Evolutionary conservation across 2,888 invertebrate species (phyloP), one percentile per base, ranked within the genome.

Genomic region (Pyrgus malvae): DNA sequence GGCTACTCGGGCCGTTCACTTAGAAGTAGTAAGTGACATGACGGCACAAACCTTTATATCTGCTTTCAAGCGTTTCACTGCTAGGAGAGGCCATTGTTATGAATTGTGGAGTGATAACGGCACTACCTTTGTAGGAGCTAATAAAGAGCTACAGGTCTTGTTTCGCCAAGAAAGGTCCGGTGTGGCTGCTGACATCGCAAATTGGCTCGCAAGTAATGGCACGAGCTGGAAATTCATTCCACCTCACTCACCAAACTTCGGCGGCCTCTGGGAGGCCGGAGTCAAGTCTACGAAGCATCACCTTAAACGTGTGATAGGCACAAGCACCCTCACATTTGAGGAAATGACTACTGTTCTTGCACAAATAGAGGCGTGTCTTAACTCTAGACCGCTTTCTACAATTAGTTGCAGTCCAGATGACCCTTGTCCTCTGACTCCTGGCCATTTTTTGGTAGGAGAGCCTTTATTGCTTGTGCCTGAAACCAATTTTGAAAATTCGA

Each of bases 241-340:
- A 21, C 61, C 65, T 11, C 56, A 49, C 5, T 46, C 55, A 12
- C 63, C 61, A 11, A 60, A 61, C 33, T 63, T 61, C 38, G 63
- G 62, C 1, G 62, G 63, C n/a, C 23, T 65, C 1, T 67, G 64
- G 67, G 67, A 67, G 41, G 58, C 63, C 5, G 63, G 59, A 4
- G 53, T 66, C 1, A 57, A 48, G 9, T 61, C 51, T 8, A 37
- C 48, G 0, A 63, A 63, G 21, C 16, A 35, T 19, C 64, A 62
- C 19, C 14, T 58, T 1, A 51, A 38, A 17, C 35, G 59, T 11
- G 31, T 57, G 0, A 55, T 63, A 6, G 61, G 57, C 7, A 33
- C 42, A 5, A 33, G 42, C 2, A 61, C 53, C 1, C 35, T 61
- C 1, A 61, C 61, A 2, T 61, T 38, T 9, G 60, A 61, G 14